phyloP scores from a whole-genome alignment of 2,113 vertebrate genomes.

The Tonatia bakeri region DNA sequence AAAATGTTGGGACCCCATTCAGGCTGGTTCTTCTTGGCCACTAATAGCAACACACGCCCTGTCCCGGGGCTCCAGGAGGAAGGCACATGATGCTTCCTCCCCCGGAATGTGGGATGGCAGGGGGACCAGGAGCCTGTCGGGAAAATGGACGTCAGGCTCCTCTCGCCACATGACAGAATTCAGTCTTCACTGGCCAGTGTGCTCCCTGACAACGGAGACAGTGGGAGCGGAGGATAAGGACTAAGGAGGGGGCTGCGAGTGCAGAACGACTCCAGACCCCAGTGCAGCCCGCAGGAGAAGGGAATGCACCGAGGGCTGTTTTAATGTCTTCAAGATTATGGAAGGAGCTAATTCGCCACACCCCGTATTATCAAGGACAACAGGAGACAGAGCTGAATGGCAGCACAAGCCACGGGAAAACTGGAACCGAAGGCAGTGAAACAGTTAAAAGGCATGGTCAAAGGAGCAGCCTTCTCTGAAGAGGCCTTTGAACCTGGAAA shows the following conservation, averaged over 20 bases:
- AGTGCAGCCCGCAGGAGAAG: background rate
- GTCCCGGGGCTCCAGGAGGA: background rate
- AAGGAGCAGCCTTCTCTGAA: background rate
- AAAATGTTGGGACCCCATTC: constrained; percentile 53
- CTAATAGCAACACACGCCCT: background rate
- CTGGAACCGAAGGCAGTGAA: background rate
- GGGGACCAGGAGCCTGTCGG: fast-evolving
- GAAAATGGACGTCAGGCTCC: background rate
- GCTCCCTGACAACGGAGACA: background rate
- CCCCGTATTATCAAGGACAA: background rate
- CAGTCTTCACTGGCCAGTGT: background rate
- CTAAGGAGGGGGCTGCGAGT: background rate
- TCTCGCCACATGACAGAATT: background rate
- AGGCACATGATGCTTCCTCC: background rate
- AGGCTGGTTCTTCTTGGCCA: background rate
- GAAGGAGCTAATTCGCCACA: background rate
- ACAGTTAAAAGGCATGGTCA: background rate
- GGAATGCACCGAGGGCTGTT: background rate
- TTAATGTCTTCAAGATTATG: background rate
- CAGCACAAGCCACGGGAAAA: background rate
- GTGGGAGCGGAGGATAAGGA: fast-evolving
- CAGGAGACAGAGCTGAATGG: background rate
- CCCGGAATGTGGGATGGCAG: background rate
- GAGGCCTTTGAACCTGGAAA: background rate
- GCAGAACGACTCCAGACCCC: background rate